A percentile compares a stretch with the other conserved stretches of the same genome.
phyloP scores from a whole-genome alignment of 1,140 invertebrate genomes.

The Drosophila tsacasi region DNA sequence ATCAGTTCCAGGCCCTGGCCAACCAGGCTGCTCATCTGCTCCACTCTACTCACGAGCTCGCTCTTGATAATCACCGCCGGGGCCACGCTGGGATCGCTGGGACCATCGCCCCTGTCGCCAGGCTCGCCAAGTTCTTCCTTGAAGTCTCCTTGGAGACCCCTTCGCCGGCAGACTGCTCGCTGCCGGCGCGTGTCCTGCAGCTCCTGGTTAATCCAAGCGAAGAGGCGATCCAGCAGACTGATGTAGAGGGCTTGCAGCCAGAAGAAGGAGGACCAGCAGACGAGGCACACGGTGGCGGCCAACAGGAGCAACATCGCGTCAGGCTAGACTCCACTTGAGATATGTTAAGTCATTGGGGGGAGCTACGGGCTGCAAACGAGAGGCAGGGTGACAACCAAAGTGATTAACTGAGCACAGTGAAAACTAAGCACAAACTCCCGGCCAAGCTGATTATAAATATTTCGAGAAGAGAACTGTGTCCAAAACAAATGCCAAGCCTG shows the following conservation, averaged over 20 bases:
- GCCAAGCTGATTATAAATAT: not conserved
- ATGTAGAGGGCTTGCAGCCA: slow-evolving; percentile 28
- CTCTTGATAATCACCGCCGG: slow-evolving; percentile 5
- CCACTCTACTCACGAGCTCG: slow-evolving; percentile 21
- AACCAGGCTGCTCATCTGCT: slow-evolving; percentile 45
- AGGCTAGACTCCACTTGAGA: not conserved
- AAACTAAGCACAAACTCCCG: not conserved
- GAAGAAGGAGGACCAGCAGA: slow-evolving; percentile 22
- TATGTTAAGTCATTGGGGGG: not conserved
- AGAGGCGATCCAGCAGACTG: slow-evolving; percentile 34
- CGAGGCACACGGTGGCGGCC: not conserved
- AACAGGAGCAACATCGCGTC: not conserved
- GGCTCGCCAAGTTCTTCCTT: not conserved
- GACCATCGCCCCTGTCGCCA: not conserved
- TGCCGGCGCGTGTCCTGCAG: not conserved
- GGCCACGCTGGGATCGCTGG: not conserved
- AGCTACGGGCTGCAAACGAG: not conserved
- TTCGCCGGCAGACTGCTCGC: too few relatives aligned
- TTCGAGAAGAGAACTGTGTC: not conserved
- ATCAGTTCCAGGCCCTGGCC: slow-evolving; percentile 38
- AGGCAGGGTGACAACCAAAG: not conserved
- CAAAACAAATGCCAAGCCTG: not conserved
- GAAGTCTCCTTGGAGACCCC: too few relatives aligned
- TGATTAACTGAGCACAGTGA: not conserved
- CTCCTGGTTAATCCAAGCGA: slow-evolving; percentile 29